Evolutionary conservation across 2,888 invertebrate species (phyloP).

Genomic region (Pterobdella sp.): DNA sequence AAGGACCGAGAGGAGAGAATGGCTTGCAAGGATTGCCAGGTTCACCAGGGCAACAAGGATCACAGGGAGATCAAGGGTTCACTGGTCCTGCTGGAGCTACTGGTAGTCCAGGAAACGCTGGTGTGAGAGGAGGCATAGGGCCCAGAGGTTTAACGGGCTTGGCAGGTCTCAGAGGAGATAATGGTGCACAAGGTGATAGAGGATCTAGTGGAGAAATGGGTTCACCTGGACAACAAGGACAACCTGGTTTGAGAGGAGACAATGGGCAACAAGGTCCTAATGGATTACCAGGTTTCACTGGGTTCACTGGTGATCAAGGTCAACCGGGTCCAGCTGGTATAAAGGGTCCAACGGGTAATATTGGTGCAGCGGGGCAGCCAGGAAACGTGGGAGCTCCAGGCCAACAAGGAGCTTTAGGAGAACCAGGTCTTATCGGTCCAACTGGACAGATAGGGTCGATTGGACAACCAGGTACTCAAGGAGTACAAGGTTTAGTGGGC

Average conservation of each 20-base stretch:
- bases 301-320: conserved; percentile 26
- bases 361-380: conserved; percentile 32
- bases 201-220: conserved; percentile 27
- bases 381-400: conserved; percentile 34
- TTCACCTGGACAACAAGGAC: conserved; percentile 38
- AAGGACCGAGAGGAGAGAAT: background rate
- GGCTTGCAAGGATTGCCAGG: background rate
- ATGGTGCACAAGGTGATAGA: conserved; percentile 27
- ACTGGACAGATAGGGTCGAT: conserved; percentile 27
- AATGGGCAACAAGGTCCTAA: conserved; percentile 29
- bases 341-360: conserved; percentile 16
- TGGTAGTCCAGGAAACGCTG: conserved; percentile 10
- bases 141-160: conserved; percentile 27
- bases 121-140: conserved; percentile 13
- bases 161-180: conserved; percentile 31
- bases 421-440: conserved; percentile 29
- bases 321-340: conserved; percentile 14
- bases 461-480: conserved; percentile 32
- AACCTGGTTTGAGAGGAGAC: conserved; percentile 35
- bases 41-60: conserved; percentile 10
- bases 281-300: conserved; percentile 29
- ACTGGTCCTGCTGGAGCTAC: conserved; percentile 17
- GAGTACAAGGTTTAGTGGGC: conserved; percentile 30
- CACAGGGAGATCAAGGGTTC: background rate
- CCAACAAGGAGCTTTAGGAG: conserved; percentile 30